These are phyloP conservation scores for Saccostrea echinata DNA, from an alignment of 1,140 invertebrate genomes.

Conservation along the genomic window DNA sequence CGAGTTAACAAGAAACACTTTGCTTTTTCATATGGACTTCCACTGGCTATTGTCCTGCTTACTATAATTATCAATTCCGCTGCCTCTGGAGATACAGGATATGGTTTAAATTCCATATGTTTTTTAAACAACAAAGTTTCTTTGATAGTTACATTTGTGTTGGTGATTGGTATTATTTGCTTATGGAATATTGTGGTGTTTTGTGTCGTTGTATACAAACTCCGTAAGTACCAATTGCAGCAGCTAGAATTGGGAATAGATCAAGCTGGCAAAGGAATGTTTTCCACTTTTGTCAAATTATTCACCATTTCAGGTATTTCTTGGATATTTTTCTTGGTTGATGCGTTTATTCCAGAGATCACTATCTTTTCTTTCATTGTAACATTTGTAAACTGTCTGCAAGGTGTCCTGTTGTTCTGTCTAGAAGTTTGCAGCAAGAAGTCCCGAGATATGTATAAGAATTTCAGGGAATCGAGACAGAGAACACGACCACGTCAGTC, in stretches of 20 bases:
- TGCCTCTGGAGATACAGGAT: not conserved
- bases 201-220: not conserved
- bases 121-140: not conserved
- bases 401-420: not conserved
- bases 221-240: not conserved
- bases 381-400: slow-evolving; percentile 20
- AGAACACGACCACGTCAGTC: not conserved
- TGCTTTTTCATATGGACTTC: not conserved
- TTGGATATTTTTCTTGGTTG: not conserved
- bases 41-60: not conserved
- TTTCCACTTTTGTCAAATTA: not conserved
- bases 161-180: not conserved
- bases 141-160: slow-evolving; percentile 15
- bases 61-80: not conserved
- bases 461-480: not conserved
- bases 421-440: not conserved
- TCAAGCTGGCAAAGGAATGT: not conserved
- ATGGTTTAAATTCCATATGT: not conserved
- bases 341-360: not conserved
- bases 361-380: not conserved
- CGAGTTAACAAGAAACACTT: not conserved
- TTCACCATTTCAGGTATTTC: slow-evolving; percentile 4
- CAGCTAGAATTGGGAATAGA: not conserved
- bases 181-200: not conserved
- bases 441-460: not conserved